Evolutionary conservation across 2,888 invertebrate genomes (phyloP).

Genomic region (Monochamus alternatus): DNA sequence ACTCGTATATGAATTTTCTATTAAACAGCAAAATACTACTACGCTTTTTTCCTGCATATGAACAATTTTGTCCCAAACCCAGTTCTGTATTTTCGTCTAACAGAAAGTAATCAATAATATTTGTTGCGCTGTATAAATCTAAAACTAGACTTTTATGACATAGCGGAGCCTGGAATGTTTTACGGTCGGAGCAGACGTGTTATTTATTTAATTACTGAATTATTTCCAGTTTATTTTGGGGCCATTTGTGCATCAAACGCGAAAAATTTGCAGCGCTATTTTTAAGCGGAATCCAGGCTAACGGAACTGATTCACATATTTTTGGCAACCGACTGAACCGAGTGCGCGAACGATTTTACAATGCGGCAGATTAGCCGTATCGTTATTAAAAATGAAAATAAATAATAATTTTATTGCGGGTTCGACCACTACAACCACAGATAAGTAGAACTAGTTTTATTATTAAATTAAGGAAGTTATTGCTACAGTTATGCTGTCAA

Average conservation of each 20-base stretch:
- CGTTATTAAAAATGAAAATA: too few relatives aligned
- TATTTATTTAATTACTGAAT: slow-evolving; percentile 29
- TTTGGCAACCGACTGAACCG: slow-evolving; percentile 3
- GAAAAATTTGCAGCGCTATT: slow-evolving; percentile 27
- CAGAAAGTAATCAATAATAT: slow-evolving; percentile 9
- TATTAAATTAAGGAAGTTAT: too few relatives aligned
- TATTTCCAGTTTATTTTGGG: slow-evolving; percentile 20
- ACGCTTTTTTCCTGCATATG: too few relatives aligned
- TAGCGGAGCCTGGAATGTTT: slow-evolving; percentile 10
- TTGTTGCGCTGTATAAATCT: not conserved
- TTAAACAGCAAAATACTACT: too few relatives aligned
- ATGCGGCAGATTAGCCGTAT: not conserved
- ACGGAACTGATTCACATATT: slow-evolving; percentile 15
- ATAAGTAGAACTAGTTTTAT: too few relatives aligned
- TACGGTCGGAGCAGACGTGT: not conserved
- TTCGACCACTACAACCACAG: too few relatives aligned
- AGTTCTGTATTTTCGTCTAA: not conserved
- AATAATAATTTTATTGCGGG: too few relatives aligned
- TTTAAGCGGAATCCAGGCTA: slow-evolving; percentile 13
- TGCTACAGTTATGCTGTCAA: too few relatives aligned
- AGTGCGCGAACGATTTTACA: not conserved
- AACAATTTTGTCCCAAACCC: too few relatives aligned
- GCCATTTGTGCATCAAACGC: slow-evolving; percentile 15
- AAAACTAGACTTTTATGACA: slow-evolving; percentile 16
- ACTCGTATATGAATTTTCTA: too few relatives aligned